phyloP scores from a whole-genome alignment of 2,797 vertebrate species.

The Manis javanica region DNA sequence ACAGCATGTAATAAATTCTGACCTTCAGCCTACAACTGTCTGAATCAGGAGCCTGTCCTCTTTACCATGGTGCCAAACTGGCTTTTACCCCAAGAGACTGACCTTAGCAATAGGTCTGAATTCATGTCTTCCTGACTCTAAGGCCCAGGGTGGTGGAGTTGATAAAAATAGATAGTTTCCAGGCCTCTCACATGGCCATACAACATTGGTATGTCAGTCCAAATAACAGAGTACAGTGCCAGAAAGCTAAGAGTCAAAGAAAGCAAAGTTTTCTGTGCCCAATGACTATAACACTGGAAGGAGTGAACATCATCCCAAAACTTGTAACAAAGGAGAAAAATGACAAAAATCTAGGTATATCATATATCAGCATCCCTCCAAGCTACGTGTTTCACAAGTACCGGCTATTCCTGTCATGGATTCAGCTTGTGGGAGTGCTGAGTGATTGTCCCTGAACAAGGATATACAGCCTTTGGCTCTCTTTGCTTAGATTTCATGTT shows the following conservation, averaged over 20 bases:
- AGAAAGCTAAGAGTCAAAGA: not conserved
- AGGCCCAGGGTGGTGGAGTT: not conserved
- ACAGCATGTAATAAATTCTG: not conserved
- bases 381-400: not conserved
- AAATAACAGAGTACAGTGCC: conserved; percentile 27
- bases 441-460: conserved; percentile 71
- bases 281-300: not conserved
- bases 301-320: not conserved
- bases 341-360: conserved; percentile 3
- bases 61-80: not conserved
- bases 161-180: conserved; percentile 61
- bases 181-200: not conserved
- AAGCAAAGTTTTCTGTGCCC: not conserved
- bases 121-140: not conserved
- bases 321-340: not conserved
- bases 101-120: conserved; percentile 43
- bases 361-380: conserved; percentile 10
- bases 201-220: not conserved
- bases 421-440: conserved; percentile 52
- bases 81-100: not conserved
- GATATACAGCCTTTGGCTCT: not conserved
- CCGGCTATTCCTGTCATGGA: conserved; percentile 27
- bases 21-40: not conserved
- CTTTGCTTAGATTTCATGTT: not conserved
- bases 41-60: not conserved